These are phyloP conservation scores for Scaptomyza caliginosa DNA, from an alignment of 2,888 invertebrate species.

Conservation along the genomic window DNA sequence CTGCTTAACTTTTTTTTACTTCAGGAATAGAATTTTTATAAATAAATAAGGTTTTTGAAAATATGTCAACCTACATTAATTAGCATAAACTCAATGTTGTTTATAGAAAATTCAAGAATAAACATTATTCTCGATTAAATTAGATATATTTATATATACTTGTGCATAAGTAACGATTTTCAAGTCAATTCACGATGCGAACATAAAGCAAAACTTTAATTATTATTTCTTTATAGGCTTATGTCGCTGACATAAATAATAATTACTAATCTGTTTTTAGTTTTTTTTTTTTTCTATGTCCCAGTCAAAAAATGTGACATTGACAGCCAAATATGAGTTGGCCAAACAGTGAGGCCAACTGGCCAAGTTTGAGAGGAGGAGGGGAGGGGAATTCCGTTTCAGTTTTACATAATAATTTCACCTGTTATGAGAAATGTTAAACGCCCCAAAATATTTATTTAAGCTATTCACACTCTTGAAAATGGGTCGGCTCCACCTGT, in stretches of 20 bases:
- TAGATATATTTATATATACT: conserved; percentile 19
- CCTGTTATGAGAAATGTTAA: conserved; percentile 27
- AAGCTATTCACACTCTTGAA: conserved; percentile 60
- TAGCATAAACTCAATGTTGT: conserved; percentile 55
- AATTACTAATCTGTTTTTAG: conserved; percentile 38
- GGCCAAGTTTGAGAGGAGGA: conserved; percentile 20
- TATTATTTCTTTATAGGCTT: conserved; percentile 60
- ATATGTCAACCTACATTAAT: conserved; percentile 37
- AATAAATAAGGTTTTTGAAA: conserved; percentile 17
- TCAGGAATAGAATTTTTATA: too few relatives aligned
- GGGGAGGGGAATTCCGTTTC: too few relatives aligned
- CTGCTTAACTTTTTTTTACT: too few relatives aligned
- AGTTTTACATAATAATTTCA: conserved; percentile 44
- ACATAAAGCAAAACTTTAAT: conserved; percentile 73
- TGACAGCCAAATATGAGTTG: conserved; percentile 37
- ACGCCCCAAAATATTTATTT: conserved; percentile 52
- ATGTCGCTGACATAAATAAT: conserved; percentile 69
- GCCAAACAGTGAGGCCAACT: conserved; percentile 29
- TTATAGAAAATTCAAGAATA: conserved; percentile 36
- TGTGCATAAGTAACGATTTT: conserved; percentile 53
- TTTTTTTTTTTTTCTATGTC: conserved; percentile 14
- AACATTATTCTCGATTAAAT: conserved; percentile 29
- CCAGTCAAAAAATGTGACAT: conserved; percentile 51
- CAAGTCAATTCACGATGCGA: conserved; percentile 57
- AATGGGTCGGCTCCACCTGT: conserved; percentile 62